Evolutionary conservation across 2,797 vertebrate species (phyloP).

Genomic region (Nyctalus aviator): DNA sequence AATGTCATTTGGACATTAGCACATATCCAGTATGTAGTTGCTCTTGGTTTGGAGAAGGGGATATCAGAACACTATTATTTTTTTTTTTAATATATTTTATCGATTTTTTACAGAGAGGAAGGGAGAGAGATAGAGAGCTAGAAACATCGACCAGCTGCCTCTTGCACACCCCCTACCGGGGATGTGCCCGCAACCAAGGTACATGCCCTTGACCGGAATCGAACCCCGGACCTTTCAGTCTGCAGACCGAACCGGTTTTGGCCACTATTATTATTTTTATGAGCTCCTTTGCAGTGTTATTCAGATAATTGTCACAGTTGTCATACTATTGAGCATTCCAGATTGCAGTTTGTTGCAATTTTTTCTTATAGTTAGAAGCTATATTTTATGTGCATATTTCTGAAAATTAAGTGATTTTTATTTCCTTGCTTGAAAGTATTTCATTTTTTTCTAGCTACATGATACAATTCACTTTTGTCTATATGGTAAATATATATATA

Average conservation of each 20-base stretch:
- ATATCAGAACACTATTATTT: background rate
- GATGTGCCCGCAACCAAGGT: too few relatives aligned
- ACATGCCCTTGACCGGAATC: too few relatives aligned
- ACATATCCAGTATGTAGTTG: background rate
- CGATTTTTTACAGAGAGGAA: too few relatives aligned
- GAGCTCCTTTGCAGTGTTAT: background rate
- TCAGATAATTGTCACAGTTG: background rate
- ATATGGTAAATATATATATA: background rate
- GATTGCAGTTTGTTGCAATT: background rate
- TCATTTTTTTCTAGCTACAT: background rate
- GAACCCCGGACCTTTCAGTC: too few relatives aligned
- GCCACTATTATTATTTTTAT: background rate
- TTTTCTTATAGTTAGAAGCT: slow-evolving; percentile 45
- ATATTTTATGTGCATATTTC: background rate
- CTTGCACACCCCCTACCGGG: too few relatives aligned
- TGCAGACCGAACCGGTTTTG: too few relatives aligned
- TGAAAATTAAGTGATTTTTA: slow-evolving; percentile 38
- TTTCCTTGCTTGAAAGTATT: slow-evolving; percentile 5
- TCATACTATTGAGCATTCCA: background rate
- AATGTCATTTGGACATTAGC: background rate
- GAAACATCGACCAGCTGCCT: too few relatives aligned
- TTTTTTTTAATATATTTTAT: background rate
- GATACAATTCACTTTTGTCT: background rate
- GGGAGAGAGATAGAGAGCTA: too few relatives aligned
- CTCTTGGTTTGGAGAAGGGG: background rate